phyloP scores from a whole-genome alignment of 2,888 invertebrate species.

The Ceriagrion tenellum region DNA sequence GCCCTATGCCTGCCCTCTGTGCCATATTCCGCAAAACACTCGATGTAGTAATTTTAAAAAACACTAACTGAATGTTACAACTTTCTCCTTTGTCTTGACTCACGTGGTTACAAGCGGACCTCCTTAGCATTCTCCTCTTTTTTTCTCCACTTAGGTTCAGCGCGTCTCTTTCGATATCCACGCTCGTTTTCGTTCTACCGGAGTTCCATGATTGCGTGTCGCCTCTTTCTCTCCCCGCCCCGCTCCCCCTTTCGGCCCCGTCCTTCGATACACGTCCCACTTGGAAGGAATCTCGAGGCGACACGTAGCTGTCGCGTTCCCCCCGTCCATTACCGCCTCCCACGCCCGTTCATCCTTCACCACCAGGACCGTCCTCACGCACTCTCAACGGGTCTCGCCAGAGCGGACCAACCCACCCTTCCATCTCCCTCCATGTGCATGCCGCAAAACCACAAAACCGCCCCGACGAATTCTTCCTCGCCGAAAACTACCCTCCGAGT shows the following conservation, averaged over 20 bases:
- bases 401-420: background rate
- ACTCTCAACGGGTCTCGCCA: background rate
- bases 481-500: background rate
- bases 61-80: no score
- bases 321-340: constrained; percentile 11
- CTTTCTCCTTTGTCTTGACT: no score
- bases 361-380: background rate
- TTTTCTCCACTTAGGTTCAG: background rate
- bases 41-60: no score
- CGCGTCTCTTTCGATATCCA: background rate
- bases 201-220: background rate
- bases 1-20: no score
- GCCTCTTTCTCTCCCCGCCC: background rate
- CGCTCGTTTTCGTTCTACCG: background rate
- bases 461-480: background rate
- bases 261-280: background rate
- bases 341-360: background rate
- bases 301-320: background rate
- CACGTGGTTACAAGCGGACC: background rate
- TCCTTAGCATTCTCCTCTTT: background rate
- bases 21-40: no score
- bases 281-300: background rate
- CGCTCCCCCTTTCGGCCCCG: background rate
- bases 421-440: background rate
- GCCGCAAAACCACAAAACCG: background rate